Percentiles rank a stretch among this genome's conserved stretches.
phyloP scores from a whole-genome alignment of 2,797 vertebrate species.

The Rhincodon typus region DNA sequence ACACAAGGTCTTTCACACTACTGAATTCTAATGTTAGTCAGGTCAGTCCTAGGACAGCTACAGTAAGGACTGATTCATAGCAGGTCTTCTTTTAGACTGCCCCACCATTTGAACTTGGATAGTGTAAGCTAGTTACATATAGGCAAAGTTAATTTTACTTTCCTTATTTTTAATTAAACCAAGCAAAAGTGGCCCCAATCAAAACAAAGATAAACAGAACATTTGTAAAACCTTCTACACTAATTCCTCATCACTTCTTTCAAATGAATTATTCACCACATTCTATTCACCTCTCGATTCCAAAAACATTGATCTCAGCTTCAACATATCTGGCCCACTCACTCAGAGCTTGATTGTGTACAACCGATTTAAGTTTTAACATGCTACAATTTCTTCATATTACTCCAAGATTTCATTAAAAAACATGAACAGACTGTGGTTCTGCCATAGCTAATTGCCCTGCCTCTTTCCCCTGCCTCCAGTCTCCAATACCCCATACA shows the following conservation, averaged over 20 bases:
- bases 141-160: background rate
- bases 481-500: no score
- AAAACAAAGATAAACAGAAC: background rate
- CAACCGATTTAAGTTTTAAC: no score
- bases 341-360: no score
- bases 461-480: no score
- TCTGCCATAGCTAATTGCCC: no score
- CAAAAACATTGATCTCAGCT: no score
- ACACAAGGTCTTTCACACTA: background rate
- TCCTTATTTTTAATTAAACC: background rate
- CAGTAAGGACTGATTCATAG: background rate
- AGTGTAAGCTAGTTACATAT: background rate
- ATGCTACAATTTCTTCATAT: no score
- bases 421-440: no score
- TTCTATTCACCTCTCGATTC: background rate
- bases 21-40: background rate
- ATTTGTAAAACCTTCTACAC: background rate
- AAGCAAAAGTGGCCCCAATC: background rate
- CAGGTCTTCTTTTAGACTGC: background rate
- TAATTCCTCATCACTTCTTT: background rate
- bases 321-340: no score
- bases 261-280: background rate
- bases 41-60: background rate
- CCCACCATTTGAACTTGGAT: background rate
- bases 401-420: no score